Evolutionary conservation across 2,888 invertebrate species (phyloP), one percentile per base, ranked within the genome.

Genomic region (Leptopilina drosophilae): DNA sequence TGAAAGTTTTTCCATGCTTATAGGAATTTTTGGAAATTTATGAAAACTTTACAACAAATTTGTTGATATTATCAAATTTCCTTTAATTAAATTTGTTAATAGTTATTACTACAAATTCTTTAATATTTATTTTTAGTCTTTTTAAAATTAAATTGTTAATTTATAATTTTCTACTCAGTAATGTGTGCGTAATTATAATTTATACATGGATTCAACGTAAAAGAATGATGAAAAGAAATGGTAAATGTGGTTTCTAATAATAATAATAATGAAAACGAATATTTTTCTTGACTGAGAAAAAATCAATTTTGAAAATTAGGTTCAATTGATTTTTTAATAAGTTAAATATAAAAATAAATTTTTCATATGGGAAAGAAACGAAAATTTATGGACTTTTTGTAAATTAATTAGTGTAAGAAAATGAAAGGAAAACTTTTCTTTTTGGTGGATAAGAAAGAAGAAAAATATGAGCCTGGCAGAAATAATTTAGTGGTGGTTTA

Each of bases 101-200:
- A 20, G 20, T 20, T 20, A 20, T 20, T 62, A 15, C 8, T 14
- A 15, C n/a, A 7, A 15, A 8, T 62, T 15, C 15, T 62, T 62
- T 2, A 20, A 59, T 62, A 62, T 62, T 20, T 42, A 42, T 42
- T 42, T 33, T 5, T 33, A 33, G 33, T 33, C 3, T 3, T 62
- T 62, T 62, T 62, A 9, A 62, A 62, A 62, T 62, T 6, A 20
- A 20, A 20, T 20, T 20, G 20, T 20, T 20, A 62, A 62, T 62
- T 62, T 62, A 20, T 62, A 62, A 62, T 62, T 62, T 62, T 62
- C 62, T 62, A 62, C 62, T 62, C 20, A n/a, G 9, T 9, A 9
- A 62, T 20, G 1, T 62, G 62, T 59, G 33, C 33, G 12, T 56
- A 59, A 59, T 59, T 15, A 46, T 46, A 7, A 46, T 46, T 9